A percentile compares a stretch with the other conserved stretches of the same genome.
Evolutionary conservation across 2,797 vertebrate genomes (phyloP).

Genomic region (Malurus leucopterus): DNA sequence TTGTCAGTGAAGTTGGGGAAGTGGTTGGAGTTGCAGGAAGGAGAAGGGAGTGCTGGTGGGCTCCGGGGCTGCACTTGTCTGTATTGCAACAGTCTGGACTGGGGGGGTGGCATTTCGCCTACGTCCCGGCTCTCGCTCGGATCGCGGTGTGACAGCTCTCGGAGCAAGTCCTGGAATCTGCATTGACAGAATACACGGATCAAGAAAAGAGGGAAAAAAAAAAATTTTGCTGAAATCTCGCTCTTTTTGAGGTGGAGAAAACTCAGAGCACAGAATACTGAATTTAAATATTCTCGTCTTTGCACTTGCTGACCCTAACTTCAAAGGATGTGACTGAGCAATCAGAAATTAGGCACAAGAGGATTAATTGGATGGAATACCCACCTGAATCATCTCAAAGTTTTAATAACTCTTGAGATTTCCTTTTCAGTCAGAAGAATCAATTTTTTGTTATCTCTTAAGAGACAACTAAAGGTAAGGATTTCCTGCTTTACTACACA

Average conservation of each 20-base stretch:
- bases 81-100: constrained; percentile 97
- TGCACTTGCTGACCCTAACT: constrained; percentile 21
- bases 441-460: constrained; percentile 40
- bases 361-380: constrained; percentile 32
- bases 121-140: constrained; percentile 84
- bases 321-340: constrained; percentile 44
- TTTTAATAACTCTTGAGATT: constrained; percentile 46
- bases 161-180: constrained; percentile 92
- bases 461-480: constrained; percentile 40
- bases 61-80: constrained; percentile 89
- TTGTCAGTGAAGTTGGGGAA: constrained; percentile 81
- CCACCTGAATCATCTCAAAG: constrained; percentile 48
- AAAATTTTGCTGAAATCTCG: constrained; percentile 5
- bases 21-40: constrained; percentile 82
- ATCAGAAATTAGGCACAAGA: constrained; percentile 32
- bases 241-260: constrained; percentile 11
- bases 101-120: constrained; percentile 91
- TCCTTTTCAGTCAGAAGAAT: constrained; percentile 37
- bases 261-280: neutral
- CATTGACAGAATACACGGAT: neutral
- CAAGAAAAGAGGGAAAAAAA: neutral
- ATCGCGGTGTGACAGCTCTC: constrained; percentile 90
- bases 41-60: constrained; percentile 87
- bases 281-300: constrained; percentile 1
- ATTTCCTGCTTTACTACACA: constrained; percentile 23